These are phyloP conservation scores for Mobula hypostoma DNA, from an alignment of 2,113 vertebrate genomes.

Conservation along the genomic window DNA sequence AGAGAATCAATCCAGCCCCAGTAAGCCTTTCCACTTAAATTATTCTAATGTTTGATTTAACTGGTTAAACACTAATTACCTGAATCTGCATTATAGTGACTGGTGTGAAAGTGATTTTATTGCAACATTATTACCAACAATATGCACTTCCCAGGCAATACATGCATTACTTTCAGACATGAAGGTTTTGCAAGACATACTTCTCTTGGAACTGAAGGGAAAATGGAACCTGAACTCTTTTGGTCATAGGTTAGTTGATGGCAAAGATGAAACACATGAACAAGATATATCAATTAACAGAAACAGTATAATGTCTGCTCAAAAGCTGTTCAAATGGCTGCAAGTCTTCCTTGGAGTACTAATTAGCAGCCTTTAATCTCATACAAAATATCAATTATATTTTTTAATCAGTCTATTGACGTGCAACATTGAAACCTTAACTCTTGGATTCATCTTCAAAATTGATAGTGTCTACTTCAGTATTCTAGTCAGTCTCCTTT, in stretches of 20 bases:
- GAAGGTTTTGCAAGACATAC: neutral
- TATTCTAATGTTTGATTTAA: too few relatives aligned
- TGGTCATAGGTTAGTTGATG: neutral
- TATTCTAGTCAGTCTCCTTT: neutral
- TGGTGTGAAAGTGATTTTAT: neutral
- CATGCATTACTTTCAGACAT: neutral
- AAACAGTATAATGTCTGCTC: neutral
- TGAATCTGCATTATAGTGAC: neutral
- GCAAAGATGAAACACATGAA: neutral
- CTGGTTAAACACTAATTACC: neutral
- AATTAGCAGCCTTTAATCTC: neutral
- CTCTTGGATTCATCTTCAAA: neutral
- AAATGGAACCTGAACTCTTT: neutral
- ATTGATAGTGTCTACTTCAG: neutral
- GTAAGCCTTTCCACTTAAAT: too few relatives aligned
- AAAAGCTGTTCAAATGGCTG: neutral
- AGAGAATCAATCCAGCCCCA: too few relatives aligned
- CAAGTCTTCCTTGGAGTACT: neutral
- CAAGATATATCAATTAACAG: neutral
- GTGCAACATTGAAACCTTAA: neutral
- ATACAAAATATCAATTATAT: neutral
- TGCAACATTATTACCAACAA: neutral
- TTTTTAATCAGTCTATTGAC: neutral
- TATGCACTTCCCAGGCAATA: neutral
- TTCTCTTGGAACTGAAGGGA: neutral